Evolutionary conservation across 2,888 invertebrate species (phyloP), one percentile per base, ranked within the genome.

Genomic region (Zaprionus lineosus): DNA sequence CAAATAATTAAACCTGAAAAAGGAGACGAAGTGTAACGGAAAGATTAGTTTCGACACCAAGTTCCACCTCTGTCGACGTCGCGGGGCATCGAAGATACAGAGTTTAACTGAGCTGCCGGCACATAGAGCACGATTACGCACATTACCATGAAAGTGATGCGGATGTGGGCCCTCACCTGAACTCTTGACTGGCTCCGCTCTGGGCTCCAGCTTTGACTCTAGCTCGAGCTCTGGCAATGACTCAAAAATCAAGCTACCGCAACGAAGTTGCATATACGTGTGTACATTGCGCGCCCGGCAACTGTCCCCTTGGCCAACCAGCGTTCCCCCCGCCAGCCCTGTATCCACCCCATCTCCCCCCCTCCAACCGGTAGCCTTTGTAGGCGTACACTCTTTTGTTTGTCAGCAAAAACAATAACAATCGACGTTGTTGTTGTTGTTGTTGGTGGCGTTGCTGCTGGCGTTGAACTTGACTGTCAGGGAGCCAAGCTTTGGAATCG

Each of bases 401-500:
- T 73, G 75, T 57, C 61, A 69, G 70, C 60, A 21, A 15, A 40
- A 68, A 33, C 44, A 66, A 34, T 65, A 36, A 46, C 36, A 26
- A 12, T 7, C n/a, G 28, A 21, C 16, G 57, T 21, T 48, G 61
- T 56, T 74, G 79, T 68, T 84, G 78, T 78, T 78, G 84, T 84
- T 82, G 81, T 31, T 33, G 16, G 8, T 11, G 28, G 28, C 16
- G 57, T 21, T 48, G 61, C 57, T 74, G 79, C 71, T 84, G 78
- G 82, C 82, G 84, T 84, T 82, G 81, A 82, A 82, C 81, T 82
- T 82, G 81, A 82, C 84, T 81, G 84, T 74, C 74, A 55, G n/a
- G n/a, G 64, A 67, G 73, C 62, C 71, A 65, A 57, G 75, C 68
- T 75, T 67, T 62, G 62, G 64, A 71, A 84, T 84, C 84, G 78